Evolutionary conservation across 2,797 vertebrate genomes (phyloP), one percentile per base, ranked within the genome.

Genomic region (Paramormyrops hopkinsi): DNA sequence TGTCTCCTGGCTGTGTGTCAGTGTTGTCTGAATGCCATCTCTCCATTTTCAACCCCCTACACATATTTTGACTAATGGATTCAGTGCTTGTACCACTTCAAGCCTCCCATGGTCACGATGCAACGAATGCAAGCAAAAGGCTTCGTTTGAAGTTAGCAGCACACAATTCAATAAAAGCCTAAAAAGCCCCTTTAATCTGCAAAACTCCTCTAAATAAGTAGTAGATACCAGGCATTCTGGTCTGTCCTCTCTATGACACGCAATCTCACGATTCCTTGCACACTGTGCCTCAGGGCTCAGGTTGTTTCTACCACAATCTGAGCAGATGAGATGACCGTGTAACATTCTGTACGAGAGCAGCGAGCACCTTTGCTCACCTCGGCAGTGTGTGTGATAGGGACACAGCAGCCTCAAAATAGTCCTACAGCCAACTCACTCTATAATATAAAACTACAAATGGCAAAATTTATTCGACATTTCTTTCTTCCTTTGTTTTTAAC

Each of bases 51-150:
- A 86, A 53, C 37, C 76, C 76, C 76, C 76, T 82, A 41, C 37
- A 82, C 65, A 73, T 73, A 73, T 73, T 73, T 73, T 73, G 65
- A 73, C 65, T 73, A 73, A 73, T 73, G 65, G 41, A 82, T 82
- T 44, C 76, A 82, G 41, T 41, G 41, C 46, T n/a, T 44, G 76
- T 46, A 82, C 41, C 37, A 46, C 41, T 82, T 82, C 37, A 82
- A 82, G 76, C 76, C 41, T 46, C 41, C 41, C 29, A 46, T 14
- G 37, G 17, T 46, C 73, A 79, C 33, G n/a, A 59, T 59, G 56
- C 56, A 59, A 59, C 54, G 6, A 12, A 19, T 8, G 73, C 19
- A 44, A 79, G 73, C 76, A 46, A 82, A 41, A n/a, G 76, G 76
- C 41, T 82, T 46, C 7, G 3, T 82, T 41, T 82, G 37, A n/a